Evolutionary conservation across 2,797 vertebrate genomes (phyloP), one percentile per base, ranked within the genome.

Genomic region (Buceros bicornis): DNA sequence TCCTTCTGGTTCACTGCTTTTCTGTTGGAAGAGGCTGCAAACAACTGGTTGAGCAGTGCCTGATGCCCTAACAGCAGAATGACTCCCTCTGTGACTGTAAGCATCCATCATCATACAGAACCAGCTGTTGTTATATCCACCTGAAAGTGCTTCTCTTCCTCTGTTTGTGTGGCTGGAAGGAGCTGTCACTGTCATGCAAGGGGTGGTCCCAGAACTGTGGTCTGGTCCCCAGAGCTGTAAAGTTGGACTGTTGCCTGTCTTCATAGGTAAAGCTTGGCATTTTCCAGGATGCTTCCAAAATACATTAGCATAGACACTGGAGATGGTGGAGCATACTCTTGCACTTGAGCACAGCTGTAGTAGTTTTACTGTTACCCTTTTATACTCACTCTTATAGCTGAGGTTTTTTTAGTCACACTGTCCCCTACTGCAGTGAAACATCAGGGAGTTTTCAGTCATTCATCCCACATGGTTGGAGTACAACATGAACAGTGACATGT

Each of bases 381-480:
- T 24, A 17, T 18, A 16, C 10, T 31, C 37, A 40, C 37, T 12
- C 5, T 10, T 40, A 28, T 31, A 35, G 26, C 9, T 82, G 57
- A 84, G 40, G 33, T 33, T n/a, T 31, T 56, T 45, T 29, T 16
- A 69, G 73, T 54, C 42, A 16, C 8, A 8, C 51, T 56, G 6
- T 43, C 22, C 19, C 28, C 78, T 33, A 50, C 16, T 70, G 22
- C 22, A 9, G 18, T 61, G 60, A 22, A 54, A 79, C 1, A 35
- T 33, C 20, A 42, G 22, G 11, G 35, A 6, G 20, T 62, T 83
- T 43, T 35, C 20, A 51, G 50, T 50, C 25, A 20, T 73, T 66
- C 16, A 14, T 53, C 33, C 22, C 9, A 0, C 2, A 3, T 50
- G 40, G 8, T 3, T 81, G 37, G 20, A 24, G 21, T 48, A 21